Conservation (phyloP, 2,797 vertebrate genomes). For the Jordanella pulchra region DNA sequence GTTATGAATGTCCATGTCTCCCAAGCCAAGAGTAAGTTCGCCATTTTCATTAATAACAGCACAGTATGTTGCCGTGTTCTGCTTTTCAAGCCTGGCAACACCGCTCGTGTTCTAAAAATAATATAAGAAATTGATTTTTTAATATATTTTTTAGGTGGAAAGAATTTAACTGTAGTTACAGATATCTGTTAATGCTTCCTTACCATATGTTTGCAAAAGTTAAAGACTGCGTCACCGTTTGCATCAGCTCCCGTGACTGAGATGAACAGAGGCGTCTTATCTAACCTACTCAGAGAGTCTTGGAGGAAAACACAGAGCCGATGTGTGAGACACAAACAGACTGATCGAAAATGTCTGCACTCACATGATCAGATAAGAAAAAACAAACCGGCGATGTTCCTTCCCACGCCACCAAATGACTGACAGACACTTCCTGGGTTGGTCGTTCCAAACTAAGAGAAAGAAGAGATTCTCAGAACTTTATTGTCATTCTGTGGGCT, state of each 20-base stretch:
- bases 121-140: conserved; percentile 1
- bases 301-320: conserved; percentile 9
- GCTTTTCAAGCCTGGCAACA: conserved; percentile 77
- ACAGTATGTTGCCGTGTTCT: conserved; percentile 89
- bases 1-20: conserved; percentile 91
- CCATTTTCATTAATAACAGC: conserved; percentile 82
- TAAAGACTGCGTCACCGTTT: conserved; percentile 81
- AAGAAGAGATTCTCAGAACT: conserved; percentile 21
- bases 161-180: neutral
- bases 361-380: conserved; percentile 20
- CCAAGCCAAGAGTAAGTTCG: conserved; percentile 85
- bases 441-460: conserved; percentile 85
- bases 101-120: conserved; percentile 80
- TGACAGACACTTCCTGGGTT: conserved; percentile 86
- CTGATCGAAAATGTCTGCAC: neutral
- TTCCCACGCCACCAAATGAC: conserved; percentile 89
- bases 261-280: conserved; percentile 80
- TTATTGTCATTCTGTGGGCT: neutral
- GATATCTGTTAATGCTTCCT: neutral
- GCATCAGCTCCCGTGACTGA: conserved; percentile 86
- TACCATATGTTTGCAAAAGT: conserved; percentile 89
- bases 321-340: neutral
- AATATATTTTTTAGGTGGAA: conserved; percentile 1
- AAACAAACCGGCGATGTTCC: conserved; percentile 87
- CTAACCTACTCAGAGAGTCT: conserved; percentile 89